These are phyloP conservation scores for Tetragonisca angustula DNA, from an alignment of 2,888 invertebrate genomes.

Conservation along the genomic window DNA sequence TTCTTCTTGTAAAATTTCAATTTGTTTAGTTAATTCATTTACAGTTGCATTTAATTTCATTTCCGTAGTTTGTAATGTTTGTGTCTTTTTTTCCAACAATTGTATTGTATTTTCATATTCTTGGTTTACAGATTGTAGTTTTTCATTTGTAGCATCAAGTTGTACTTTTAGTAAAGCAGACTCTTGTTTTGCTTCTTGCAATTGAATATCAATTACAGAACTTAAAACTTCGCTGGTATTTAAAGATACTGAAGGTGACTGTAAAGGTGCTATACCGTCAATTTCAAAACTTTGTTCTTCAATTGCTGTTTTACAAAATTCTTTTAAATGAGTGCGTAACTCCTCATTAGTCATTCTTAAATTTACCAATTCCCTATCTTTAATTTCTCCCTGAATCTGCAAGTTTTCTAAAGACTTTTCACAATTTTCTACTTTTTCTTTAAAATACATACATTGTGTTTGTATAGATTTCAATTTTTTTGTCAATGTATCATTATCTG, in stretches of 20 bases:
- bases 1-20: constrained; percentile 57
- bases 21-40: constrained; percentile 37
- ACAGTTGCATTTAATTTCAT: constrained; percentile 51
- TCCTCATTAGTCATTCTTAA: constrained; percentile 77
- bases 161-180: constrained; percentile 77
- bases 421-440: constrained; percentile 70
- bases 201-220: constrained; percentile 81
- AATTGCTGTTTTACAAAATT: constrained; percentile 63
- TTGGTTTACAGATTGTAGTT: constrained; percentile 37
- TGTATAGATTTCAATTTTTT: constrained; percentile 78
- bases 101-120: constrained; percentile 34
- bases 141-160: constrained; percentile 83
- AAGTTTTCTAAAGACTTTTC: constrained; percentile 73
- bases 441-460: constrained; percentile 60
- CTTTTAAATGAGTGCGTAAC: constrained; percentile 74
- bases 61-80: constrained; percentile 57
- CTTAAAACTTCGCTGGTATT: constrained; percentile 78
- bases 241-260: constrained; percentile 51
- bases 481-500: constrained; percentile 85
- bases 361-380: constrained; percentile 76
- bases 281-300: constrained; percentile 79
- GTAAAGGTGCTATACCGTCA: constrained; percentile 64
- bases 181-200: constrained; percentile 82
- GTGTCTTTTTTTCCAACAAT: constrained; percentile 52
- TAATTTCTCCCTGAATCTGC: constrained; percentile 71